Evolutionary conservation across 92 coral and sea anemone species (phyloP), one percentile per base, ranked within the genome.

Genomic region (Zoanthus sociatus): DNA sequence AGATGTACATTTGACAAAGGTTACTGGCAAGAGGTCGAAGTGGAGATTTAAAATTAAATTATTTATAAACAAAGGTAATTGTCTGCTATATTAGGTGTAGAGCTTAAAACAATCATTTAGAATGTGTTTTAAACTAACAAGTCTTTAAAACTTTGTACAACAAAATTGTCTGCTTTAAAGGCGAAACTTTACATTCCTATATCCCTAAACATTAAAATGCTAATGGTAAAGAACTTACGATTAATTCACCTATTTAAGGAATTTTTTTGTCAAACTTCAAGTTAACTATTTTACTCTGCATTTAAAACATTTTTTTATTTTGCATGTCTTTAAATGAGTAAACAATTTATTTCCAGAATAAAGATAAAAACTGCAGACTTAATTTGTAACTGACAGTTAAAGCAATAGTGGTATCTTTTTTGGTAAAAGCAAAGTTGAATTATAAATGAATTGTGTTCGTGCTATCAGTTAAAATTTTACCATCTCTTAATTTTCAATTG

Each of bases 11-110:
- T 89, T 78, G 98, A 94, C 82, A 90, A 89, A 89, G 98, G 98
- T 50, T 94, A 83, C 92, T 94, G 96, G 96, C 98, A 94, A 83
- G 98, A 94, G 58, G 96, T 94, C 64, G 98, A 94, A 86, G 87
- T 94, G 95, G 98, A 94, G 88, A 94, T 94, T 87, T 94, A 93
- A 88, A 81, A 63, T 77, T 91, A 91, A 89, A 76, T 91, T 94
- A 91, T 93, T 93, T 85, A 89, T 84, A 91, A 87, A 90, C 64
- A 79, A 93, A 94, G 94, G 96, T 91, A 91, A 76, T 46, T 44
- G 37, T 53, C 26, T 18, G 45, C 20, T 58, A 11, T 16, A 9
- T 7, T 81, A 42, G 37, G 18, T 61, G 26, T 77, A 58, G 72
- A 78, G 3, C 37, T 33, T 78, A 78, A 78, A 61, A 58, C 33